Conservation (phyloP, 2,113 vertebrate species). For the Rhizomys pruinosus region DNA sequence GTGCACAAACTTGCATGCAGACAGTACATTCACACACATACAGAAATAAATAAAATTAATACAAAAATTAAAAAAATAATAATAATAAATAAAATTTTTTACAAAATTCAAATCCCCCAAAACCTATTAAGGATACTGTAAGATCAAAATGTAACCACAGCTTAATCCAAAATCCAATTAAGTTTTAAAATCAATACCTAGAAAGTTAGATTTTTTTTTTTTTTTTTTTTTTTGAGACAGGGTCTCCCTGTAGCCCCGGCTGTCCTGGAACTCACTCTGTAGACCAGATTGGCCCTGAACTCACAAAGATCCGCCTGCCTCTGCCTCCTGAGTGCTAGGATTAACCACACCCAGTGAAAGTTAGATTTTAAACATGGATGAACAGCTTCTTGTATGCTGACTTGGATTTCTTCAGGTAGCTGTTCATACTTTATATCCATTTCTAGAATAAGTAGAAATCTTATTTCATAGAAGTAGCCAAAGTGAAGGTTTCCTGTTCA, state of each 20-base stretch:
- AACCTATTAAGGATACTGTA: constrained; percentile 51
- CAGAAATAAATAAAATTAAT: too few species aligned
- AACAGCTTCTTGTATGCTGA: background rate
- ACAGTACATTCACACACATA: too few species aligned
- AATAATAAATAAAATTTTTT: too few species aligned
- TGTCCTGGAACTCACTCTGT: too few species aligned
- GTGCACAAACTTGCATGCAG: too few species aligned
- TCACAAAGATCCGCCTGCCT: too few species aligned
- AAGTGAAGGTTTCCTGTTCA: background rate
- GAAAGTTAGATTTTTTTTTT: constrained; percentile 49
- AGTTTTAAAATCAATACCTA: constrained; percentile 50
- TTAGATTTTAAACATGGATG: background rate
- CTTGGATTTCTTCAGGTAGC: background rate
- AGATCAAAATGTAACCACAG: constrained; percentile 30
- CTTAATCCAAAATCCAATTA: constrained; percentile 36
- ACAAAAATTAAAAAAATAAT: too few species aligned
- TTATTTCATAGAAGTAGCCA: background rate
- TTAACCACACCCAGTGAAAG: too few species aligned
- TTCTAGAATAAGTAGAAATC: constrained; percentile 26
- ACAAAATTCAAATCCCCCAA: constrained; percentile 42
- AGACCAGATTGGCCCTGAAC: too few species aligned
- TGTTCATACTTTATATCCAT: background rate
- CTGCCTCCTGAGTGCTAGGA: too few species aligned
- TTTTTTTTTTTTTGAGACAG: too few species aligned
- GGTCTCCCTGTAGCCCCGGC: too few species aligned